Conservation (phyloP, 2,888 invertebrate genomes). For the Theretra japonica region DNA sequence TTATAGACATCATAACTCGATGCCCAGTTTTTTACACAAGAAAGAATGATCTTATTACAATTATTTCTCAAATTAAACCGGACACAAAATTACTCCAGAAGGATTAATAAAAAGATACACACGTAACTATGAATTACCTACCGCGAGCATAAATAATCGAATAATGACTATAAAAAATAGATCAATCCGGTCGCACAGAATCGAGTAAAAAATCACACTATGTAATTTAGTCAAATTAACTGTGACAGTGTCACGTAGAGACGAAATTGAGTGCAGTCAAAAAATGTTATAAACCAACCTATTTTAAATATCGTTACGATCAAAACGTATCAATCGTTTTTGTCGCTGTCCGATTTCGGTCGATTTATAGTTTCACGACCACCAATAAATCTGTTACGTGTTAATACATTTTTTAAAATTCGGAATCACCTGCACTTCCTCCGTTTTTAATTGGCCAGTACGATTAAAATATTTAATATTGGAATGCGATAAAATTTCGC, state of each 20-base stretch:
- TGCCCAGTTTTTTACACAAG: conserved; percentile 57
- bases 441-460: conserved; percentile 53
- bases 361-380: conserved; percentile 48
- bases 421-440: conserved; percentile 66
- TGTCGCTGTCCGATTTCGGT: conserved; percentile 48
- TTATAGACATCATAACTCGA: conserved; percentile 74
- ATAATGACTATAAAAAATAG: conserved; percentile 57
- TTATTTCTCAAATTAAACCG: conserved; percentile 61
- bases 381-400: conserved; percentile 60
- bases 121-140: conserved; percentile 55
- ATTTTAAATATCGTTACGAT: conserved; percentile 20
- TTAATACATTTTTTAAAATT: conserved; percentile 51
- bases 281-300: conserved; percentile 29
- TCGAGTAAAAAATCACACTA: conserved; percentile 57
- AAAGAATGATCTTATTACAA: conserved; percentile 62
- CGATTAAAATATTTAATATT: conserved; percentile 55
- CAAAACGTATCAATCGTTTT: conserved; percentile 38
- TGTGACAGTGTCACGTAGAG: conserved; percentile 72
- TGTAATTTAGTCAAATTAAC: conserved; percentile 70
- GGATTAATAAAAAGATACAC: conserved; percentile 32
- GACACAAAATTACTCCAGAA: conserved; percentile 49
- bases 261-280: conserved; percentile 34
- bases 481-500: conserved; percentile 38
- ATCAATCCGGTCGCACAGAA: conserved; percentile 44
- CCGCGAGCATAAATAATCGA: conserved; percentile 69